phyloP scores from a whole-genome alignment of 1,140 invertebrate genomes.

The Danaus melanippus region DNA sequence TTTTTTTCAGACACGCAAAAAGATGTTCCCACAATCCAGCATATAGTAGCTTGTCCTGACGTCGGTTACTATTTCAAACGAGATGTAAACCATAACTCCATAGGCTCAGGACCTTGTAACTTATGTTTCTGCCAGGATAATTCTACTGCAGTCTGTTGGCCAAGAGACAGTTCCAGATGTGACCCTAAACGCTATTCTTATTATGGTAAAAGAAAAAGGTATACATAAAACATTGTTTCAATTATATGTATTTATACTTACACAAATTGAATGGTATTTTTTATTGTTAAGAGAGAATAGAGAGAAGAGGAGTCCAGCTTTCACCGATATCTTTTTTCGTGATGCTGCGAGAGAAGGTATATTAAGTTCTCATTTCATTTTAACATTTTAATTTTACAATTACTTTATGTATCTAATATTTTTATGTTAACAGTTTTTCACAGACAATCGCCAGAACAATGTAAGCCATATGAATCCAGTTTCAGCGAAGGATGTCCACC shows the following conservation, averaged over 20 bases:
- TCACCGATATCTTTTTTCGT: slow-evolving; percentile 34
- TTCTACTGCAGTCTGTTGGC: slow-evolving; percentile 38
- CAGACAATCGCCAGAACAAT: slow-evolving; percentile 28
- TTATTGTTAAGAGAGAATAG: slow-evolving; percentile 16
- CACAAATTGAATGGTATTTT: too few relatives aligned
- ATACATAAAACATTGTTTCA: slow-evolving; percentile 6
- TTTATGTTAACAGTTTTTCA: slow-evolving; percentile 33
- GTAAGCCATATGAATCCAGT: slow-evolving; percentile 46
- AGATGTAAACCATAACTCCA: slow-evolving; percentile 18
- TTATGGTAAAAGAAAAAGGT: slow-evolving; percentile 29
- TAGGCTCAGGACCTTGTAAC: slow-evolving; percentile 26
- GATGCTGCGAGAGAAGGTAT: slow-evolving; percentile 33
- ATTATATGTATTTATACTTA: too few relatives aligned
- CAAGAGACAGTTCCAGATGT: slow-evolving; percentile 33
- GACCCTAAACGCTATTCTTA: slow-evolving; percentile 30
- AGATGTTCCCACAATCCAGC: slow-evolving; percentile 11
- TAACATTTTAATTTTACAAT: neutral
- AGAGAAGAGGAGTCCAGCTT: slow-evolving; percentile 22
- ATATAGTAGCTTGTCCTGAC: slow-evolving; percentile 31
- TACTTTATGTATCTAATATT: neutral
- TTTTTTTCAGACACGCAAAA: slow-evolving; percentile 19
- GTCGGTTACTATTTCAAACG: slow-evolving; percentile 39
- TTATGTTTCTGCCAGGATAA: slow-evolving; percentile 49
- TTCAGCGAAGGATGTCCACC: slow-evolving; percentile 55
- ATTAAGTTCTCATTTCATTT: slow-evolving; percentile 8